phyloP scores from a whole-genome alignment of 37 sponge, comb jelly and placozoan species.

The Ianthella basta region DNA sequence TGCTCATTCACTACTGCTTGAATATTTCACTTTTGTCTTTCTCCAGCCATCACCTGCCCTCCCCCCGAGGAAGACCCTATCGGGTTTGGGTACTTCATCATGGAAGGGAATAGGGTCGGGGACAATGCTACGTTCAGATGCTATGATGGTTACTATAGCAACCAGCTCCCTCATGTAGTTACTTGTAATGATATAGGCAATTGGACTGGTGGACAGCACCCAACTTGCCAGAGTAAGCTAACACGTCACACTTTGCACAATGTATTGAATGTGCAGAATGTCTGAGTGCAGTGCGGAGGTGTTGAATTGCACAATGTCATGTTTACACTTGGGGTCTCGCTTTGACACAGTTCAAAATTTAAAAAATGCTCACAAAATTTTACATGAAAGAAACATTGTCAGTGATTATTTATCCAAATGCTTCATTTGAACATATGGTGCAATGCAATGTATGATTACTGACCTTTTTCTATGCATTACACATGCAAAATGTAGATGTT shows the following conservation, averaged over 20 bases:
- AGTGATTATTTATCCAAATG: no score
- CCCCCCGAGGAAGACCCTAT: not conserved
- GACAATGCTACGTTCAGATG: not conserved
- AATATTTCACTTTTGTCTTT: not conserved
- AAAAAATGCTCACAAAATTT: no score
- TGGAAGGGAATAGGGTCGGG: not conserved
- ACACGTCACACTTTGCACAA: no score
- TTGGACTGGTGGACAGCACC: not conserved
- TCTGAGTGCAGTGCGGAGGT: no score
- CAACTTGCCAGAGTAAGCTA: not conserved
- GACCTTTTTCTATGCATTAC: not conserved
- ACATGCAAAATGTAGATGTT: not conserved
- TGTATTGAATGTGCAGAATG: no score
- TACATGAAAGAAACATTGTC: no score
- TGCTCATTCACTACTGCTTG: no score
- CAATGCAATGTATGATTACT: no score
- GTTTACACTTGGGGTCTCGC: no score
- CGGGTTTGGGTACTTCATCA: not conserved
- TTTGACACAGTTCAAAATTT: no score
- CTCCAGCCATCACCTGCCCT: conserved; percentile 15
- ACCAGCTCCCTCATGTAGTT: not conserved
- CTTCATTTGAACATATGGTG: no score
- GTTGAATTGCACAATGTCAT: no score
- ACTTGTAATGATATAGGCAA: not conserved
- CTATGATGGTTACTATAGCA: conserved; percentile 27